Percentiles rank a stretch among this genome's conserved stretches.
phyloP scores from a whole-genome alignment of 2,113 vertebrate species.

The Anoplopoma fimbria region DNA sequence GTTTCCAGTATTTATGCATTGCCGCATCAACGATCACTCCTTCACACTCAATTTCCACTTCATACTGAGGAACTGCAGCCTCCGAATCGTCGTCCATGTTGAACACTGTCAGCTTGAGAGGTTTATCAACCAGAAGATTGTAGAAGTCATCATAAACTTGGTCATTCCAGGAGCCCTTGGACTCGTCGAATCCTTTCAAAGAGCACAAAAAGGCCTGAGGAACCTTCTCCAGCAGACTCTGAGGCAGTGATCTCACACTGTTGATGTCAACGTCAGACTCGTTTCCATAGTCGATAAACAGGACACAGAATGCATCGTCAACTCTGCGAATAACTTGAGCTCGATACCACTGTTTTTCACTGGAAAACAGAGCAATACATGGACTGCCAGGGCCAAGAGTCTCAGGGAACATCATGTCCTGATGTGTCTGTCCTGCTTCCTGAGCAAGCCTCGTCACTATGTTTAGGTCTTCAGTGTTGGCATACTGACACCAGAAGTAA shows the following conservation, averaged over 20 bases:
- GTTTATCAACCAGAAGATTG: conserved; percentile 78
- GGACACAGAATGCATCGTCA: conserved; percentile 63
- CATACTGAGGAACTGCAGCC: conserved; percentile 75
- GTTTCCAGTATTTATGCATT: conserved; percentile 84
- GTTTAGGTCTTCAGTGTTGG: conserved; percentile 75
- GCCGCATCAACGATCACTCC: conserved; percentile 79
- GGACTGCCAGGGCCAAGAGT: conserved; percentile 76
- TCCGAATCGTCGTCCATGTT: conserved; percentile 53
- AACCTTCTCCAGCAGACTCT: conserved; percentile 74
- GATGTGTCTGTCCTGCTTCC: conserved; percentile 66
- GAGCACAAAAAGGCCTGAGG: conserved; percentile 89
- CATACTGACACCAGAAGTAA: conserved; percentile 89
- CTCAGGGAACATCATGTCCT: not conserved
- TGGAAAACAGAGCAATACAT: conserved; percentile 85
- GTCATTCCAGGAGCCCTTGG: conserved; percentile 83
- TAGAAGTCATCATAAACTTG: conserved; percentile 83
- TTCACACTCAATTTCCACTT: conserved; percentile 82
- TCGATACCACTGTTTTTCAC: conserved; percentile 86
- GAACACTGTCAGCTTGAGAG: conserved; percentile 80
- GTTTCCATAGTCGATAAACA: conserved; percentile 90
- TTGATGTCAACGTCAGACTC: conserved; percentile 75
- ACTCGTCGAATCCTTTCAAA: conserved; percentile 83
- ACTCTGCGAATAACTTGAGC: conserved; percentile 79
- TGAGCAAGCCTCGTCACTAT: conserved; percentile 80
- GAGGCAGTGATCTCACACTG: conserved; percentile 79